Percentiles rank a stretch among this genome's conserved stretches.
phyloP scores from a whole-genome alignment of 2,888 invertebrate species.

The Linnaemya vulpina region DNA sequence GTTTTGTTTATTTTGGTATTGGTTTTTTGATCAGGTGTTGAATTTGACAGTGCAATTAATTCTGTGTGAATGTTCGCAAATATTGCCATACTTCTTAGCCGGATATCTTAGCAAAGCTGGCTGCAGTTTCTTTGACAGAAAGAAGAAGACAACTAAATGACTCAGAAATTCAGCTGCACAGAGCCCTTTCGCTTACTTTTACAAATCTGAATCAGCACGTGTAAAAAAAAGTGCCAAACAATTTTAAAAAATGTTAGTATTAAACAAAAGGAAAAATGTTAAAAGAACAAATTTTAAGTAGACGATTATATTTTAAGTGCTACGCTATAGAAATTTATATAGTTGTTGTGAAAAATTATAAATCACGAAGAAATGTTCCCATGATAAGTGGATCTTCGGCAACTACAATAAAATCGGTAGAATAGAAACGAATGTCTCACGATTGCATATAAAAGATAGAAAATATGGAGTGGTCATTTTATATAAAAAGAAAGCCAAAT shows the following conservation, averaged over 20 bases:
- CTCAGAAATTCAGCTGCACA: slow-evolving; percentile 81
- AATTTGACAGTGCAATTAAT: background rate
- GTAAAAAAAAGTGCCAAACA: slow-evolving; percentile 83
- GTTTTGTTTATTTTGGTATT: slow-evolving; percentile 15
- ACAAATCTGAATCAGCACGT: slow-evolving; percentile 83
- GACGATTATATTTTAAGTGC: slow-evolving; percentile 63
- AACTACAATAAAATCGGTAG: slow-evolving; percentile 66
- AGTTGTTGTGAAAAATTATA: slow-evolving; percentile 71
- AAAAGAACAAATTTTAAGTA: slow-evolving; percentile 54
- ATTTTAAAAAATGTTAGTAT: slow-evolving; percentile 83
- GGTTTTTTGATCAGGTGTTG: slow-evolving; percentile 7
- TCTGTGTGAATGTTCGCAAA: background rate
- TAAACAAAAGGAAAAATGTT: slow-evolving; percentile 68
- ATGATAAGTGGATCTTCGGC: slow-evolving; percentile 57
- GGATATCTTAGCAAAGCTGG: slow-evolving; percentile 60
- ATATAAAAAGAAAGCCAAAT: background rate
- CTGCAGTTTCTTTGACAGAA: slow-evolving; percentile 38
- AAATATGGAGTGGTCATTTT: slow-evolving; percentile 15
- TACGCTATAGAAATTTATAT: slow-evolving; percentile 58
- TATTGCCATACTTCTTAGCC: slow-evolving; percentile 37
- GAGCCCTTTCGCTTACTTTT: slow-evolving; percentile 83
- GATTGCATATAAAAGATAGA: slow-evolving; percentile 64
- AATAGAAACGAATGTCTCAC: slow-evolving; percentile 74
- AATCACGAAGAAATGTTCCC: slow-evolving; percentile 60
- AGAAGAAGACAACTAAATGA: slow-evolving; percentile 75